Conservation (phyloP, 2,113 vertebrate genomes). For the Stictonetta naevosa region DNA sequence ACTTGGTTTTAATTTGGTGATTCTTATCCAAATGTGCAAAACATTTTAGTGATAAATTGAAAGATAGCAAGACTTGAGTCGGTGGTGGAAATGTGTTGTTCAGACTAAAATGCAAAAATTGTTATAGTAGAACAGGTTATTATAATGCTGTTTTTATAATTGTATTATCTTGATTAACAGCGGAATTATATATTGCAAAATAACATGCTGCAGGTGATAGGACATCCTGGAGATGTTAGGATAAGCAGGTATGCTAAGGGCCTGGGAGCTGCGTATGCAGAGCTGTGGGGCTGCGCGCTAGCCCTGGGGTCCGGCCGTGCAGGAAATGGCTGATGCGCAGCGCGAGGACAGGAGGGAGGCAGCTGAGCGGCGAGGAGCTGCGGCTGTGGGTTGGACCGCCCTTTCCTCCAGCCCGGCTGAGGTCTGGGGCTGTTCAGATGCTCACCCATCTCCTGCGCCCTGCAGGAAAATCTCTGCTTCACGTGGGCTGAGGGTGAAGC, state of each 20-base stretch:
- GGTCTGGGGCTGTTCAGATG: rapidly evolving
- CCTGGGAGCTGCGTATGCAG: neutral
- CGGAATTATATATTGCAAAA: neutral
- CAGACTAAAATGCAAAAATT: neutral
- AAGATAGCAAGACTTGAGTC: neutral
- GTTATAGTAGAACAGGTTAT: neutral
- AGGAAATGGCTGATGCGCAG: neutral
- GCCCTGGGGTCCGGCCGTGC: rapidly evolving
- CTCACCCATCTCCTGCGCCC: rapidly evolving
- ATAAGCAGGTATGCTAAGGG: neutral
- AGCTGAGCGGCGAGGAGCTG: rapidly evolving
- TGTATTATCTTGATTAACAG: conserved; percentile 15
- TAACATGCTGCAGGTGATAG: neutral
- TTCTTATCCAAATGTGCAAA: neutral
- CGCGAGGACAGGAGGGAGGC: rapidly evolving
- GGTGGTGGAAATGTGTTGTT: neutral
- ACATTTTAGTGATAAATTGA: neutral
- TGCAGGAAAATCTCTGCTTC: neutral
- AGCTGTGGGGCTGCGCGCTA: neutral
- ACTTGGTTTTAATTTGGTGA: neutral
- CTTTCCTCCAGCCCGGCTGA: neutral
- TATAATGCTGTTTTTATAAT: neutral
- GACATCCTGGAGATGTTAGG: neutral
- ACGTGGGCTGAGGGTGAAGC: neutral
- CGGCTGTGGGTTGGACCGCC: rapidly evolving